A percentile compares a stretch with the other conserved stretches of the same genome.
These are phyloP conservation scores for Anas flavirostris DNA, from an alignment of 2,797 vertebrate genomes.

Conservation along the genomic window DNA sequence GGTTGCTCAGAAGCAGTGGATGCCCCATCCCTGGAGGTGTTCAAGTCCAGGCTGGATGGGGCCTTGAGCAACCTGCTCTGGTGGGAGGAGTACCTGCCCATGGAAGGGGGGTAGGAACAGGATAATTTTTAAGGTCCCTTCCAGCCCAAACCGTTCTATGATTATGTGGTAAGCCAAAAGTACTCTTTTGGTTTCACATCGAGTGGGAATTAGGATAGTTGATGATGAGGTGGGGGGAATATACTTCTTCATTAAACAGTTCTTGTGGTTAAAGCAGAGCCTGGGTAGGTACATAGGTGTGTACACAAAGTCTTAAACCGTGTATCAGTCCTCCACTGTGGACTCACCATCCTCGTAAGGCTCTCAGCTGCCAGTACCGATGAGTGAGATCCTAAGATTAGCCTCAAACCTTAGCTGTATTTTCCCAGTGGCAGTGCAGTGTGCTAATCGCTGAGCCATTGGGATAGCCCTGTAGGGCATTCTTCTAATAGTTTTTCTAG, in stretches of 20 bases:
- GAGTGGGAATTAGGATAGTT: not conserved
- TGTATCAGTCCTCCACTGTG: not conserved
- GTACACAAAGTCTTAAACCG: not conserved
- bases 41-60: too few relatives aligned
- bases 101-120: too few relatives aligned
- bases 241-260: not conserved
- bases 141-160: too few relatives aligned
- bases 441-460: slow-evolving; percentile 35
- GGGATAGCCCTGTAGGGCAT: slow-evolving; percentile 47
- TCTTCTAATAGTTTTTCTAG: slow-evolving; percentile 60
- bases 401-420: not conserved
- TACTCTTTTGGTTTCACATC: not conserved
- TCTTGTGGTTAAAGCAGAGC: not conserved
- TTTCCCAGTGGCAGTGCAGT: not conserved
- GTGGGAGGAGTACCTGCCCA: too few relatives aligned
- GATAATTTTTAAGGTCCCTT: too few relatives aligned
- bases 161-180: not conserved
- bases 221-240: not conserved
- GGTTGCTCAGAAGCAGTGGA: too few relatives aligned
- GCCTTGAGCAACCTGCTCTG: too few relatives aligned
- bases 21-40: too few relatives aligned
- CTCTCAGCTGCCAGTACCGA: slow-evolving; percentile 12
- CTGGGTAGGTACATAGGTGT: not conserved
- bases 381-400: not conserved
- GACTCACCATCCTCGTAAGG: not conserved